Evolutionary conservation across 2,888 invertebrate genomes (phyloP).

Genomic region (Hemistola chrysoprasaria): DNA sequence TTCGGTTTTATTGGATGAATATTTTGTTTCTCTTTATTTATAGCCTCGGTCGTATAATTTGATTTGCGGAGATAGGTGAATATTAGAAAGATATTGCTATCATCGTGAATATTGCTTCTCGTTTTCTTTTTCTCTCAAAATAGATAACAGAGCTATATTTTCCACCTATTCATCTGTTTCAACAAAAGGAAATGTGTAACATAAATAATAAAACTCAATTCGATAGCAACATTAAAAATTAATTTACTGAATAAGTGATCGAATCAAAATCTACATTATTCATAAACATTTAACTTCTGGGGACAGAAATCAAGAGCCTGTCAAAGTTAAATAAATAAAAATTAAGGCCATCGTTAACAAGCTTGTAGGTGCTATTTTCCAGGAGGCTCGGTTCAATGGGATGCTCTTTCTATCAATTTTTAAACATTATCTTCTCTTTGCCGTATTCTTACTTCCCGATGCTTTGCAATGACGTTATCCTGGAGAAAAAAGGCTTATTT

Average conservation of each 20-base stretch:
- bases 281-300: slow-evolving; percentile 10
- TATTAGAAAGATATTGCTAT: slow-evolving; percentile 7
- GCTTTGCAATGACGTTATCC: too few species aligned
- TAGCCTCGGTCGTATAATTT: slow-evolving; percentile 12
- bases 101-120: slow-evolving; percentile 4
- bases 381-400: slow-evolving; percentile 4
- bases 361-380: slow-evolving; percentile 9
- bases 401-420: slow-evolving; percentile 8
- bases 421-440: slow-evolving; percentile 6
- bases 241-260: slow-evolving; percentile 6
- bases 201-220: too few species aligned
- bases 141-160: neutral
- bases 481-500: too few species aligned
- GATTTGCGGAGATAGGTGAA: slow-evolving; percentile 9
- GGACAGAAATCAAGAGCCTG: slow-evolving; percentile 6
- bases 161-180: neutral
- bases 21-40: slow-evolving; percentile 18
- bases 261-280: slow-evolving; percentile 6
- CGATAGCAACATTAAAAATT: neutral
- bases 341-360: slow-evolving; percentile 13
- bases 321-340: slow-evolving; percentile 12
- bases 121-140: neutral
- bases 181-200: neutral
- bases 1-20: slow-evolving; percentile 17
- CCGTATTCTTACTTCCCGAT: neutral